These are phyloP conservation scores for Drosophila pseudotakahashii DNA, from an alignment of 2,888 invertebrate genomes.

Conservation along the genomic window DNA sequence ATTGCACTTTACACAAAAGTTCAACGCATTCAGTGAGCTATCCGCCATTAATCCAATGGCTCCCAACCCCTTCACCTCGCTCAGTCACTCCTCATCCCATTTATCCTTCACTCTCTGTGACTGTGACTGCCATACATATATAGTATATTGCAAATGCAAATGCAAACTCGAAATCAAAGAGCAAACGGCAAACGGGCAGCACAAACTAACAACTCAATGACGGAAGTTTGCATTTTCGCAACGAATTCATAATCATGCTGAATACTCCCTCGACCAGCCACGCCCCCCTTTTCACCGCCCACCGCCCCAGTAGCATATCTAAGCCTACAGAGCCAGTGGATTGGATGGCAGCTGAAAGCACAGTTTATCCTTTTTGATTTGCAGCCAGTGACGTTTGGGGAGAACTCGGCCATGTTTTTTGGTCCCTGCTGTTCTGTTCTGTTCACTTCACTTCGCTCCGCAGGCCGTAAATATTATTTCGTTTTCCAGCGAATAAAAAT, in stretches of 20 bases:
- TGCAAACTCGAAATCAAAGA: conserved; percentile 70
- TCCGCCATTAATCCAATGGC: conserved; percentile 45
- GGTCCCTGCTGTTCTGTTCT: conserved; percentile 43
- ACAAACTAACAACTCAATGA: conserved; percentile 79
- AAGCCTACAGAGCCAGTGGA: conserved; percentile 31
- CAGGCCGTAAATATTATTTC: conserved; percentile 75
- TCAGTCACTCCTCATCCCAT: conserved; percentile 22
- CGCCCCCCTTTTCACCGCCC: not conserved
- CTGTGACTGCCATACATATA: conserved; percentile 6
- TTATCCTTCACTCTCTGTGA: conserved; percentile 9
- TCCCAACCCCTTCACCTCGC: conserved; percentile 3
- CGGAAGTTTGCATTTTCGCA: conserved; percentile 79
- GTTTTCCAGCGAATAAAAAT: conserved; percentile 68
- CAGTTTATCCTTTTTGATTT: conserved; percentile 79
- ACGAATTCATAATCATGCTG: conserved; percentile 80
- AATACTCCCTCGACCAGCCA: conserved; percentile 32
- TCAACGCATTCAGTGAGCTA: conserved; percentile 76
- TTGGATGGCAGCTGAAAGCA: conserved; percentile 67
- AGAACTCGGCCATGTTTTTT: conserved; percentile 53
- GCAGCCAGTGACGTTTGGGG: conserved; percentile 51
- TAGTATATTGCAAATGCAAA: conserved; percentile 43
- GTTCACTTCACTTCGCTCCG: conserved; percentile 28
- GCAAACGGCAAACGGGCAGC: conserved; percentile 58
- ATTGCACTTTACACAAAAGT: conserved; percentile 81
- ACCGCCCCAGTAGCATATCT: conserved; percentile 9